Base-by-base conservation (phyloP, 2,888 invertebrate species). In the Resseliella maxima region DNA sequence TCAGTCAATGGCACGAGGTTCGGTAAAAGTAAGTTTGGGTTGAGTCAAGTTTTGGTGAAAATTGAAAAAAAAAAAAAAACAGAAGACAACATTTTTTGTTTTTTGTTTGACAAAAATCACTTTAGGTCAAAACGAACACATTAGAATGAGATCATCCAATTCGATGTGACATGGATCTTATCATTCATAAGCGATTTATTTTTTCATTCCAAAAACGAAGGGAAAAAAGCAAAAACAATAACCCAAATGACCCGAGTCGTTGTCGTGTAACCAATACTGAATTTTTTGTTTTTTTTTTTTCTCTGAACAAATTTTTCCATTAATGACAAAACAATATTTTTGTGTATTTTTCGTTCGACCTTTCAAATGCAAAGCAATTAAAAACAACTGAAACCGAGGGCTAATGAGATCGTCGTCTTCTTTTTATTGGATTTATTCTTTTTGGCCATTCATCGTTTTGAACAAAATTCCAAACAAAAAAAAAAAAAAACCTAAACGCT, bases 61-160 rank as follows among this genome's bases (percentile, higher is more conserved):
- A n/a, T n/a, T n/a, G n/a, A n/a, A n/a, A n/a, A n/a, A n/a, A n/a
- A n/a, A n/a, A 27, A 72, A 15, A 31, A 35, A 31, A 59, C 10
- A 50, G 24, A 59, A 24, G 59, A 3, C 59, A 15, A n/a, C n/a
- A n/a, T n/a, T n/a, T n/a, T n/a, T n/a, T n/a, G n/a, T n/a, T n/a
- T n/a, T n/a, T n/a, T n/a, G 5, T 59, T 59, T 72, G 31, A 8
- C 35, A 5, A 35, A 59, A 72, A 72, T 72, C 72, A 5, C 31
- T 31, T 72, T 72, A 72, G 31, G 72, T 72, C 12, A 72, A 72
- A 15, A 72, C 18, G 15, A 72, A 31, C 72, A 72, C 72, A 72
- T 72, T 72, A 72, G 31, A 72, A 72, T 72, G 72, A 72, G 72
- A 72, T 72, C 72, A 72, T 72, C 72, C 72, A 72, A 72, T 72